Conservation (phyloP, 2,888 invertebrate genomes). For the Leistus spinibarbis region DNA sequence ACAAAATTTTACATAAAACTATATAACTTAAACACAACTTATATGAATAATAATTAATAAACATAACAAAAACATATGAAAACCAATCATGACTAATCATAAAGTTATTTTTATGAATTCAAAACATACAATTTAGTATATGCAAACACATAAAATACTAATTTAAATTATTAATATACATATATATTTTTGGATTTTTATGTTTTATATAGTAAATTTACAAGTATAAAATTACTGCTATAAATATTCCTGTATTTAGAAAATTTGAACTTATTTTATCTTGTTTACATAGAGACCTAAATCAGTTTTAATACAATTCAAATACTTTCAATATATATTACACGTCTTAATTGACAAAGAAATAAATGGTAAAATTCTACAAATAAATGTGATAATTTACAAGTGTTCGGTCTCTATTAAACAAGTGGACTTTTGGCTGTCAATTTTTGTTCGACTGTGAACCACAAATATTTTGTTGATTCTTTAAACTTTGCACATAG, state of each 20-base stretch:
- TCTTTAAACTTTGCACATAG: slow-evolving; percentile 52
- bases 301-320: too few species aligned
- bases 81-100: neutral
- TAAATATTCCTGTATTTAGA: slow-evolving; percentile 28
- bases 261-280: slow-evolving; percentile 31
- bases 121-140: slow-evolving; percentile 1
- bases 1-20: neutral
- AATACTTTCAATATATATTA: too few species aligned
- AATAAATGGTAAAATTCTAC: neutral
- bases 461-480: slow-evolving; percentile 25
- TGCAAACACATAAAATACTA: neutral
- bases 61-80: slow-evolving; percentile 6
- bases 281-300: slow-evolving; percentile 20
- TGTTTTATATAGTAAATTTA: slow-evolving; percentile 6
- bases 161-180: slow-evolving; percentile 1
- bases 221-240: slow-evolving; percentile 35
- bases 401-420: neutral
- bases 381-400: neutral
- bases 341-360: too few species aligned
- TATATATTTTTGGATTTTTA: slow-evolving; percentile 9
- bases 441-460: slow-evolving; percentile 24
- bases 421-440: too few species aligned
- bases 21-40: neutral
- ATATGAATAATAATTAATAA: slow-evolving; percentile 9
- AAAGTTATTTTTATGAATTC: neutral